These are phyloP conservation scores for Uromys caudimaculatus DNA, from an alignment of 2,797 vertebrate genomes.

Conservation along the genomic window DNA sequence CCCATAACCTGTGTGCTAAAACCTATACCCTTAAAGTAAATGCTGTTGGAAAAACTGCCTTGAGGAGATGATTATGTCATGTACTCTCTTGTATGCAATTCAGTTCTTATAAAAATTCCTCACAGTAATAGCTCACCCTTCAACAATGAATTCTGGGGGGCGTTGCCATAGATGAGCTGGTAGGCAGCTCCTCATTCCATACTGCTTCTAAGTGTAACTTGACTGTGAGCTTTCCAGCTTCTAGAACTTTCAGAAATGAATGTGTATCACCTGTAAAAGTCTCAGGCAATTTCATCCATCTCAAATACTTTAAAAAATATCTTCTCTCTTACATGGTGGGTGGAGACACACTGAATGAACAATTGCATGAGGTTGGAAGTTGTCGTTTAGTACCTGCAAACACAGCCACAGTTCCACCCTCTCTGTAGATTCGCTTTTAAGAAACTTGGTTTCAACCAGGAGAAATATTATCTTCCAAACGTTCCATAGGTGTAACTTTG, in stretches of 20 bases:
- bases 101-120: neutral
- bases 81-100: neutral
- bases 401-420: neutral
- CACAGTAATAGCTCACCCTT: neutral
- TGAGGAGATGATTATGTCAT: neutral
- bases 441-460: neutral
- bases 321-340: neutral
- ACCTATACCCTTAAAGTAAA: neutral
- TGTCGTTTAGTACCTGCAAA: neutral
- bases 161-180: neutral
- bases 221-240: neutral
- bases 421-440: neutral
- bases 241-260: neutral
- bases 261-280: neutral
- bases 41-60: neutral
- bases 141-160: neutral
- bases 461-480: neutral
- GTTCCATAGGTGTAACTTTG: neutral
- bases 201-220: neutral
- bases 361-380: neutral
- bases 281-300: neutral
- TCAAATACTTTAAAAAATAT: neutral
- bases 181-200: neutral
- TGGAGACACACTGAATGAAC: neutral
- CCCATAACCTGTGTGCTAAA: neutral